Evolutionary conservation across 2,113 vertebrate genomes (phyloP).

Genomic region (Neoarius graeffei): DNA sequence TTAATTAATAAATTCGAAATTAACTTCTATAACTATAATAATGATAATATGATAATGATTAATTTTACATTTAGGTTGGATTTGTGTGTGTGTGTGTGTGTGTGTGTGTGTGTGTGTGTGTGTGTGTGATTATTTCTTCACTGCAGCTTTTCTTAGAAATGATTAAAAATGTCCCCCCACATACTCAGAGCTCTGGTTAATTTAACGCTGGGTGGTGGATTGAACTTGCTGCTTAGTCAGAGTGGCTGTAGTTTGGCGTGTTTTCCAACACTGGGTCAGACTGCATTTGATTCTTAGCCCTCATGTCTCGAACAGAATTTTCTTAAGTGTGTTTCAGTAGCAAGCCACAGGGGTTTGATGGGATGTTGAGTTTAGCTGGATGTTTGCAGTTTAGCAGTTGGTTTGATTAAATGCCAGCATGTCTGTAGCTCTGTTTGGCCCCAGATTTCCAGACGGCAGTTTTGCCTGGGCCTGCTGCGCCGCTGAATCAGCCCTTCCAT

Average conservation of each 20-base stretch:
- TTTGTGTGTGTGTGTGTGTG: not conserved
- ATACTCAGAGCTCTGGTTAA: not conserved
- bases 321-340: not conserved
- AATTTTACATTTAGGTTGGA: not conserved
- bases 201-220: not conserved
- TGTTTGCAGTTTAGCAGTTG: slow-evolving; percentile 39
- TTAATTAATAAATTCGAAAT: not conserved
- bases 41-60: no score
- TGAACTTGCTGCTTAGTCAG: not conserved
- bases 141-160: not conserved
- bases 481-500: not conserved
- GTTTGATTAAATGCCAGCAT: slow-evolving; percentile 30
- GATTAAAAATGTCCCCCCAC: not conserved
- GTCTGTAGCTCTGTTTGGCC: not conserved
- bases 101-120: not conserved
- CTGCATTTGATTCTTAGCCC: not conserved
- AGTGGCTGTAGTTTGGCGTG: not conserved
- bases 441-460: not conserved
- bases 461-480: not conserved
- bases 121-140: not conserved
- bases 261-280: not conserved
- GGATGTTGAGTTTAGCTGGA: not conserved
- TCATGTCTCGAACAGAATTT: not conserved
- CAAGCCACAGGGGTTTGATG: not conserved
- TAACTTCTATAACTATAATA: no score